These are phyloP conservation scores for Rotaria socialis DNA, from an alignment of 2,888 invertebrate species.

Conservation along the genomic window DNA sequence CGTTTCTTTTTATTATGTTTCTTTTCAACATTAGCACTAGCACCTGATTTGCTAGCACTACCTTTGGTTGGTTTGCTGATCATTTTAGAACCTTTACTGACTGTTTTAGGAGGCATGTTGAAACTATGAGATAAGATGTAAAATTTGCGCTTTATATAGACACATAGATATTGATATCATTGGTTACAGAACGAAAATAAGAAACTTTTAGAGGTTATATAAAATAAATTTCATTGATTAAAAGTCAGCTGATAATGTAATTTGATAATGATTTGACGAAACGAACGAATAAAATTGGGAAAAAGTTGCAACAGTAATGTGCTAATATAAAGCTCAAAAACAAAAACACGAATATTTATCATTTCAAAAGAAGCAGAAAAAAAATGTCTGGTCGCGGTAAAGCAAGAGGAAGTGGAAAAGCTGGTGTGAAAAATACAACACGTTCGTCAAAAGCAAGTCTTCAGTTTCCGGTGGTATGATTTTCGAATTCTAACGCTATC, in stretches of 20 bases:
- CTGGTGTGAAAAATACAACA: constrained; percentile 57
- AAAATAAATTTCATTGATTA: neutral
- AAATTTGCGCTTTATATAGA: neutral
- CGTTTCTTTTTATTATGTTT: constrained; percentile 50
- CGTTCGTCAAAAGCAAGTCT: constrained; percentile 58
- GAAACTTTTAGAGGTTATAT: neutral
- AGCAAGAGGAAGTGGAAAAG: constrained; percentile 56
- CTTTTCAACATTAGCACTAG: constrained; percentile 41
- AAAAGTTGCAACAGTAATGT: no score
- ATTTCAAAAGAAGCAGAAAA: neutral
- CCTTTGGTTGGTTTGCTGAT: constrained; percentile 33
- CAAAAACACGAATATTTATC: no score
- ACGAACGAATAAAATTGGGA: neutral
- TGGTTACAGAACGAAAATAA: neutral
- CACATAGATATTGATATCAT: neutral
- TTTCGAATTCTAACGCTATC: no score
- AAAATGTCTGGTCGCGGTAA: constrained; percentile 60
- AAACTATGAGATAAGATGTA: neutral
- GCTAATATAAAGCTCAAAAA: no score
- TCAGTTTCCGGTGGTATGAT: constrained; percentile 58
- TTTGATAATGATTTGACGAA: neutral
- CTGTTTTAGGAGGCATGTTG: constrained; percentile 35
- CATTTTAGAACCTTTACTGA: constrained; percentile 46
- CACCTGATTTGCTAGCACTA: constrained; percentile 36
- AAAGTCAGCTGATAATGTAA: neutral